These are phyloP conservation scores for Dasypus novemcinctus DNA, from an alignment of 2,113 vertebrate genomes.

Conservation along the genomic window DNA sequence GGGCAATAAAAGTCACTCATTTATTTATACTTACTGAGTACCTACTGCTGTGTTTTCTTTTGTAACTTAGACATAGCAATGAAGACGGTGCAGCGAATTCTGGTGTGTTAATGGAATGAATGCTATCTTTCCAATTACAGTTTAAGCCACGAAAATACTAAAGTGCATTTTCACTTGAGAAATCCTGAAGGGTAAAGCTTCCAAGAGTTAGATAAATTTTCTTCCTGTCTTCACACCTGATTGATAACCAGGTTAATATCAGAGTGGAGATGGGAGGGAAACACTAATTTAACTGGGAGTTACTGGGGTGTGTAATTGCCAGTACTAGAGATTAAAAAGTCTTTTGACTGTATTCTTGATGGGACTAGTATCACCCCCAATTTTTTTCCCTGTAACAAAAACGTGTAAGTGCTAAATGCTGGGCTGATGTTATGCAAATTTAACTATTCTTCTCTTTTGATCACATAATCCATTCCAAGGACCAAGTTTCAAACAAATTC, in stretches of 20 bases:
- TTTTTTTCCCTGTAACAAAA: neutral
- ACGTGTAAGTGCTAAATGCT: accelerated
- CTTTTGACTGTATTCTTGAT: conserved; percentile 7
- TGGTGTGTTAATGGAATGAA: neutral
- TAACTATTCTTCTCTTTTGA: conserved; percentile 40
- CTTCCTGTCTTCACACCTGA: conserved; percentile 68
- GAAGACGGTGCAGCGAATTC: neutral
- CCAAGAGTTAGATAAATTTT: accelerated
- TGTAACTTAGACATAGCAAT: neutral
- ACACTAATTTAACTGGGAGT: conserved; percentile 40
- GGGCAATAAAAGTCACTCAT: neutral
- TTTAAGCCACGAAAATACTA: conserved; percentile 18
- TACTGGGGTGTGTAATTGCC: conserved; percentile 43
- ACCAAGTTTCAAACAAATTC: conserved; percentile 57
- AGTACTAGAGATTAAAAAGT: conserved; percentile 42
- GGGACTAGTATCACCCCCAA: neutral
- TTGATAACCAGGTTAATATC: neutral
- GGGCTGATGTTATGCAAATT: conserved; percentile 41
- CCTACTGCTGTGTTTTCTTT: neutral
- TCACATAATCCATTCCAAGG: conserved; percentile 32
- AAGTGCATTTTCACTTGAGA: conserved; percentile 35
- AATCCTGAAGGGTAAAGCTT: conserved; percentile 30
- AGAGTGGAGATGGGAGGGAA: neutral
- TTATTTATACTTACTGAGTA: neutral
- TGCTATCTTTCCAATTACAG: neutral